These are phyloP conservation scores for Tachystola acroxantha DNA, from an alignment of 2,888 invertebrate genomes.

Conservation along the genomic window DNA sequence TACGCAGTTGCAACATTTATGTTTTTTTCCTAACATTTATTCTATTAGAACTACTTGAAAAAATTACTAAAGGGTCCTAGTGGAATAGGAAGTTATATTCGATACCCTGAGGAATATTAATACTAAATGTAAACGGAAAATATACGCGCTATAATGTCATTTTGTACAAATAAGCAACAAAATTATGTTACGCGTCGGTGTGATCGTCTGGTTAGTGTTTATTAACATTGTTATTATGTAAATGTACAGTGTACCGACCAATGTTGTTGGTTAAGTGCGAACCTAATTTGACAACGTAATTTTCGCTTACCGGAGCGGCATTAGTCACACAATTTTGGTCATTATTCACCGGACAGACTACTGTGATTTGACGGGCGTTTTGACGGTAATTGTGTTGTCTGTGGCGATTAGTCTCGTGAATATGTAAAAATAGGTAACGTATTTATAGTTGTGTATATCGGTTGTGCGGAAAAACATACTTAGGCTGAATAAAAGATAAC, in stretches of 20 bases:
- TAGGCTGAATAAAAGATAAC: too few species aligned
- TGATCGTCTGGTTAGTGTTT: neutral
- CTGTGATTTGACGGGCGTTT: neutral
- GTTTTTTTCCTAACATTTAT: too few species aligned
- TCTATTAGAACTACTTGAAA: too few species aligned
- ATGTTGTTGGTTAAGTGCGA: neutral
- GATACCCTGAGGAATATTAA: too few species aligned
- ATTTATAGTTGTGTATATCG: neutral
- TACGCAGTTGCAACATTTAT: too few species aligned
- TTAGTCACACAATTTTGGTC: neutral
- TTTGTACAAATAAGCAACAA: too few species aligned
- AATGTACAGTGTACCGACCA: neutral
- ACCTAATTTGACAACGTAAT: neutral
- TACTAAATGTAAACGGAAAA: too few species aligned
- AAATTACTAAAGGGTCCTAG: too few species aligned
- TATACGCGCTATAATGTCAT: too few species aligned
- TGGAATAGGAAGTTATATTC: too few species aligned
- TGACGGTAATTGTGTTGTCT: neutral
- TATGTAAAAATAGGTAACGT: neutral
- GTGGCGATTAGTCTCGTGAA: neutral
- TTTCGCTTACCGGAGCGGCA: neutral
- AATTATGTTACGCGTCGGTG: neutral
- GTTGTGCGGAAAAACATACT: too few species aligned
- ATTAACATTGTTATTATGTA: constrained; percentile 1
- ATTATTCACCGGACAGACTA: neutral